Evolutionary conservation across 2,113 vertebrate species (phyloP).

Genomic region (Pedetes capensis): DNA sequence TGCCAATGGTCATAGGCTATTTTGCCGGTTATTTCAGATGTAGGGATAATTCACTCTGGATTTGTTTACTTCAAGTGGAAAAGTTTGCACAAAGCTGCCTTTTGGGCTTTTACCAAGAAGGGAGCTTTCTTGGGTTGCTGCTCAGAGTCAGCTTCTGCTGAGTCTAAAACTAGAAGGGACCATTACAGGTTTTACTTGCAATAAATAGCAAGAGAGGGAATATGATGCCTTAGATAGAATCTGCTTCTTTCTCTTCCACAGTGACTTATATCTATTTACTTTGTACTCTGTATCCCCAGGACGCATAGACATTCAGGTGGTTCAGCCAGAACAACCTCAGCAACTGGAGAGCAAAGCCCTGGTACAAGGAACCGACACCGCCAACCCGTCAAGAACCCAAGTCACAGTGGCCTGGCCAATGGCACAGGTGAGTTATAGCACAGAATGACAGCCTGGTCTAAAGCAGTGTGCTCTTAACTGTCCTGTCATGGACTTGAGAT

Average conservation of each 20-base stretch:
- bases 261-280: constrained; percentile 46
- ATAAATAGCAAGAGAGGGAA: constrained; percentile 39
- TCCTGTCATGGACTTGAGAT: not conserved
- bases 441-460: not conserved
- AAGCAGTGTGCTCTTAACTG: not conserved
- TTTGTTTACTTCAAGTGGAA: constrained; percentile 72
- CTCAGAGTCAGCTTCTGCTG: constrained; percentile 14
- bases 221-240: not conserved
- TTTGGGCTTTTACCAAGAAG: constrained; percentile 56
- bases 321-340: constrained; percentile 77
- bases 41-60: constrained; percentile 52
- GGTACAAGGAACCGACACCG: constrained; percentile 75
- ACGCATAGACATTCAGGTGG: constrained; percentile 83
- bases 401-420: constrained; percentile 56
- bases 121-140: constrained; percentile 39
- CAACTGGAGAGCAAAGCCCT: constrained; percentile 81
- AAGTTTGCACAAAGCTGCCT: constrained; percentile 68
- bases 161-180: constrained; percentile 49
- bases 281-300: constrained; percentile 78
- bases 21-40: constrained; percentile 61
- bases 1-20: constrained; percentile 59
- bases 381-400: constrained; percentile 81
- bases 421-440: constrained; percentile 78
- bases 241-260: not conserved
- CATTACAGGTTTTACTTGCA: constrained; percentile 16